These are phyloP conservation scores for Pygocentrus nattereri DNA, from an alignment of 2,797 vertebrate species.

Conservation along the genomic window DNA sequence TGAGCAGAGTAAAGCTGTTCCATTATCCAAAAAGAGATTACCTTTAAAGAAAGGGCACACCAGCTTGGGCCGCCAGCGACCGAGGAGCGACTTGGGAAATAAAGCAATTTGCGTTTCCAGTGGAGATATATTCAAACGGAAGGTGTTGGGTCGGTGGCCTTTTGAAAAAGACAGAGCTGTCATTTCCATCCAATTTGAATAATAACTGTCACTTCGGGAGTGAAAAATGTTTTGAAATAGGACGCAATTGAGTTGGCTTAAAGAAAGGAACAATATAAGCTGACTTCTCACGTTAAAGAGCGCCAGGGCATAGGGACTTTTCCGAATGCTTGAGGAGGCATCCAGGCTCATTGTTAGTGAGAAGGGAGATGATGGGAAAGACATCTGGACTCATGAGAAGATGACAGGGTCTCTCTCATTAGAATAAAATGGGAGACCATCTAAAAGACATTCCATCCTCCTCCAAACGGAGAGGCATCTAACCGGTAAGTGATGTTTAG, in stretches of 20 bases:
- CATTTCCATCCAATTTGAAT: slow-evolving; percentile 30
- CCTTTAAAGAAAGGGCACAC: slow-evolving; percentile 25
- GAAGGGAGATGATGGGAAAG: neutral
- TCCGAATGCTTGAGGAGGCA: neutral
- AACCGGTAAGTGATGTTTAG: neutral
- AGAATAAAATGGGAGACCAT: slow-evolving; percentile 2
- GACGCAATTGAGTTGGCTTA: neutral
- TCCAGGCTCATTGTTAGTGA: neutral
- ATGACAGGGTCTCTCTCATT: neutral
- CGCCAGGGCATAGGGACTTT: neutral
- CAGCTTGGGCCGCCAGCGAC: slow-evolving; percentile 5
- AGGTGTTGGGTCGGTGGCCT: slow-evolving; percentile 1
- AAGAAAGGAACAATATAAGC: neutral
- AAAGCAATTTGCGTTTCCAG: slow-evolving; percentile 45
- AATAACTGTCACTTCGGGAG: slow-evolving; percentile 18
- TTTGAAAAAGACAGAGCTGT: slow-evolving; percentile 35
- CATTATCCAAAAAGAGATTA: slow-evolving; percentile 32
- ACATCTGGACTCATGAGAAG: neutral
- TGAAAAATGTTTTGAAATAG: slow-evolving; percentile 5
- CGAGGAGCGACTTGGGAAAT: slow-evolving; percentile 37
- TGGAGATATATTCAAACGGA: slow-evolving; percentile 27
- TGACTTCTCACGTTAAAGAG: neutral
- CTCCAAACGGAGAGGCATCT: neutral
- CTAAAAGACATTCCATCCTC: neutral
- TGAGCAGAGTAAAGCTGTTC: slow-evolving; percentile 17